phyloP scores from a whole-genome alignment of 2,797 vertebrate species.

The Fundulus diaphanus region DNA sequence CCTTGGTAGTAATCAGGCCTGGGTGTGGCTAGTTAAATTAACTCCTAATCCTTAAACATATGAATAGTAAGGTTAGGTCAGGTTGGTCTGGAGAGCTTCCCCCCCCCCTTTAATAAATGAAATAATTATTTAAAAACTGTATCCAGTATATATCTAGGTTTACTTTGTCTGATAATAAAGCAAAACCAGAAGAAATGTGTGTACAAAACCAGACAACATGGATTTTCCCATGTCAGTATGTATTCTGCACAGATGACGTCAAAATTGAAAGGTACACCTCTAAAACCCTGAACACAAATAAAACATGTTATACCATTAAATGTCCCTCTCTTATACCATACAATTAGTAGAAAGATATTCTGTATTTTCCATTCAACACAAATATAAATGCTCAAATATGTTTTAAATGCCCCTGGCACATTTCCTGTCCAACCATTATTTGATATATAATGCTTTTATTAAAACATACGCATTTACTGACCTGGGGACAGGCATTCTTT shows the following conservation, averaged over 20 bases:
- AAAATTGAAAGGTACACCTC: not conserved
- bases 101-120: too few relatives aligned
- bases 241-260: not conserved
- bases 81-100: not conserved
- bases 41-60: too few relatives aligned
- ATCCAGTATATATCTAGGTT: too few relatives aligned
- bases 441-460: constrained; percentile 28
- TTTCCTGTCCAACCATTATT: constrained; percentile 32
- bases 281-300: not conserved
- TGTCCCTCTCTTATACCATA: not conserved
- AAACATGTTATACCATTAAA: not conserved
- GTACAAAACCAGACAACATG: not conserved
- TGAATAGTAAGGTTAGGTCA: too few relatives aligned
- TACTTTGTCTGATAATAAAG: not conserved
- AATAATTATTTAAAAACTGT: too few relatives aligned
- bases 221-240: not conserved
- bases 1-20: too few relatives aligned
- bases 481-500: constrained; percentile 35
- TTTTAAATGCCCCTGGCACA: not conserved
- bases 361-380: constrained; percentile 23
- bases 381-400: constrained; percentile 8
- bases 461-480: constrained; percentile 38
- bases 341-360: constrained; percentile 18
- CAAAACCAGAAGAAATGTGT: not conserved
- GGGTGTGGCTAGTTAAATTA: too few relatives aligned